Evolutionary conservation across 2,888 invertebrate species (phyloP), one percentile per base, ranked within the genome.

Genomic region (Acleris holmiana): DNA sequence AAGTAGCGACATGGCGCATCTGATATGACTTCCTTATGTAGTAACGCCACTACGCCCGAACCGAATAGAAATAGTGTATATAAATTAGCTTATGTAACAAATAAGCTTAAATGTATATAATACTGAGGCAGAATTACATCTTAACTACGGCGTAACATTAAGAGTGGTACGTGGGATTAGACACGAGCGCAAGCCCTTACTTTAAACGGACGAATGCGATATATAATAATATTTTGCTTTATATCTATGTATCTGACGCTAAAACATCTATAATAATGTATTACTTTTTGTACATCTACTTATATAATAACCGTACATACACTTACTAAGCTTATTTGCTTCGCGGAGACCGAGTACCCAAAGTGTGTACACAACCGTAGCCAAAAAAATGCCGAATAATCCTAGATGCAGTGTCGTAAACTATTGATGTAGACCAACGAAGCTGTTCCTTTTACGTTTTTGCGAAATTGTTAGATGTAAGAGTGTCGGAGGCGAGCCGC

Each of bases 261-360:
- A 92, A 88, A 92, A 92, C 92, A 92, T 91, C 91, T 92, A 92
- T 91, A 65, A 91, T 91, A 91, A 91, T 91, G 91, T 91, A 90
- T 91, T 92, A 91, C 88, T 91, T 92, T 88, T 91, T 92, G 91
- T 92, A 92, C 92, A 92, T 92, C 92, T 92, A 92, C 92, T 92
- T 92, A 91, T 87, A 89, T 85, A 87, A 84, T 91, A 89, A 89
- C 85, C 90, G 84, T 91, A 91, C 90, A 88, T 90, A 91, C 91
- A 91, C 85, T 85, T 87, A 91, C 89, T 91, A 92, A 92, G 92
- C 92, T 88, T 89, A 85, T 79, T 83, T 84, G 84, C 84, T 83
- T 85, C 78, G 81, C 78, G 78, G 69, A 77, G 70, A 79, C 82
- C 83, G 86, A 71, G 83, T 87, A 86, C 89, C 86, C 90, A 89